Percentiles rank a stretch among this genome's conserved stretches.
phyloP scores from a whole-genome alignment of 2,888 invertebrate species.

The Drosophila subquinaria region DNA sequence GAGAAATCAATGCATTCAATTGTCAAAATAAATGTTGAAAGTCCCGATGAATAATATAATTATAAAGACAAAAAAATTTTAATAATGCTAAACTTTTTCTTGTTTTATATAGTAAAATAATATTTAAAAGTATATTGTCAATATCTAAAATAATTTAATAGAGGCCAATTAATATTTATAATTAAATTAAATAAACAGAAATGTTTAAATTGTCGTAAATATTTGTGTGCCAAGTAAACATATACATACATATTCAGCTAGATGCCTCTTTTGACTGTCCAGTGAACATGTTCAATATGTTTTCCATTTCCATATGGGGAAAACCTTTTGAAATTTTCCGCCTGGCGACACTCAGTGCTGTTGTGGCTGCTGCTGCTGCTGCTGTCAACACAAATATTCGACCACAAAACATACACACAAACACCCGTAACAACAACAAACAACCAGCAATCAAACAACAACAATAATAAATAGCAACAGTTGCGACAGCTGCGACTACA shows the following conservation, averaged over 20 bases:
- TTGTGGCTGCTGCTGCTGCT: slow-evolving; percentile 13
- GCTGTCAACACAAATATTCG: slow-evolving; percentile 61
- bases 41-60: no score
- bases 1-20: background rate
- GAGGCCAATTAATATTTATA: no score
- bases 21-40: no score
- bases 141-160: no score
- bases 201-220: slow-evolving; percentile 26
- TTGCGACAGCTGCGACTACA: slow-evolving; percentile 58
- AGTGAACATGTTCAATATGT: slow-evolving; percentile 46
- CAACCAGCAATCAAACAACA: slow-evolving; percentile 9
- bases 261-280: slow-evolving; percentile 2
- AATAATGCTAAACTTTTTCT: background rate
- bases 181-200: background rate
- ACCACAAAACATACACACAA: slow-evolving; percentile 52
- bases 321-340: slow-evolving; percentile 46
- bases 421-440: slow-evolving; percentile 21
- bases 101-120: no score
- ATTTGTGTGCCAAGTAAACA: slow-evolving; percentile 4
- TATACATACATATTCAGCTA: background rate
- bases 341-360: slow-evolving; percentile 25
- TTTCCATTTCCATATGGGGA: slow-evolving; percentile 35
- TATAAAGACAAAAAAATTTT: background rate
- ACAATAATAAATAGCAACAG: slow-evolving; percentile 28
- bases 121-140: no score